A percentile compares a stretch with the other conserved stretches of the same genome.
These are phyloP conservation scores for Hirundo rustica DNA, from an alignment of 2,797 vertebrate genomes.

Conservation along the genomic window DNA sequence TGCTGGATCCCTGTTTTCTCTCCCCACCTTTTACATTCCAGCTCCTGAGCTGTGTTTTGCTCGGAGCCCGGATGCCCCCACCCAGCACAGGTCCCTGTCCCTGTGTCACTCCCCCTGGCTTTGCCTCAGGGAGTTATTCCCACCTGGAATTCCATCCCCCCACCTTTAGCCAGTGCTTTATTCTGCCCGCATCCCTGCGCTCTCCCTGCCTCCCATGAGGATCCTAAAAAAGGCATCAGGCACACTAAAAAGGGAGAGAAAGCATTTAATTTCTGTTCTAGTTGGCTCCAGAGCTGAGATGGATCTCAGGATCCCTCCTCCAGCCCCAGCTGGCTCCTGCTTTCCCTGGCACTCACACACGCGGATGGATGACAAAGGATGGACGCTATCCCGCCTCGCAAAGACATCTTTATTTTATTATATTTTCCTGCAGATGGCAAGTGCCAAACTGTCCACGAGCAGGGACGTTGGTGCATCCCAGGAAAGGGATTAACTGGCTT, in stretches of 20 bases:
- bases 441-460: neutral
- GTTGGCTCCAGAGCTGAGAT: neutral
- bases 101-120: neutral
- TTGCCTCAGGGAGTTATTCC: neutral
- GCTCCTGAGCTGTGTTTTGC: neutral
- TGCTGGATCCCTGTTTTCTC: neutral
- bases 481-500: neutral
- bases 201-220: neutral
- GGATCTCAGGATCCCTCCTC: neutral
- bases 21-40: neutral
- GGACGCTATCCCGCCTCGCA: neutral
- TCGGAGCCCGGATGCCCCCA: fast-evolving
- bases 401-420: neutral
- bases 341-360: neutral
- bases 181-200: neutral
- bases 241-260: neutral
- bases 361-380: neutral
- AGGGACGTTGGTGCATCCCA: neutral
- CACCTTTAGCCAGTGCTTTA: neutral
- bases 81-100: neutral
- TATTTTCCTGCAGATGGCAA: neutral
- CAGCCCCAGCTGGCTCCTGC: neutral
- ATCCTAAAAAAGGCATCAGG: slow-evolving; percentile 57
- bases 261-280: neutral
- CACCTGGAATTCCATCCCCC: neutral